Evolutionary conservation across 30 jellyfish, hydroid and myxozoan species (phyloP), one percentile per base, ranked within the genome.

Genomic region (Aurelia sp.): DNA sequence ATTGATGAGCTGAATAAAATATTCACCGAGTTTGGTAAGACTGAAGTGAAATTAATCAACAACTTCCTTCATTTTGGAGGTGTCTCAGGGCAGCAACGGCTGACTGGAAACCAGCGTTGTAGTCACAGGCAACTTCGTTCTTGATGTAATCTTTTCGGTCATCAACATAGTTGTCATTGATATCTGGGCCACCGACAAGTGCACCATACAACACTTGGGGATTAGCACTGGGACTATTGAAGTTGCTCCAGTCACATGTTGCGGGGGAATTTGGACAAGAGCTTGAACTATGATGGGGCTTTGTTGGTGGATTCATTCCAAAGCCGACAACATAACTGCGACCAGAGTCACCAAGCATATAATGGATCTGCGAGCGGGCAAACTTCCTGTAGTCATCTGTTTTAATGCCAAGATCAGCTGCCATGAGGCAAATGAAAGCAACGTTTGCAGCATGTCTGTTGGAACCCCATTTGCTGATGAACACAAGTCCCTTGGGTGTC

Each of bases 371-470:
- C 0, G 82, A 24, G 24, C 94, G 85, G 24, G 92, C 93, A 53
- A 90, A 90, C 18, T 82, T 17, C 19, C 72, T 52, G 68, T 74
- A 90, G 13, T 76, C 62, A 38, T 16, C 66, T 27, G 57, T 62
- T 38, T 51, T 66, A 19, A 81, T 65, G 8, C 91, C 91, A 21
- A 62, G 76, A 50, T 81, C 84, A 17, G 93, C 81, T 4, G 80
- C 88, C 66, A 67, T 84, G 18, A 90, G 88, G 75, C 96, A 90
- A 2, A 74, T 48, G 66, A 82, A 90, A 2, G 97, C 97, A 31
- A 90, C 96, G 35, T 90, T 90, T 17, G 97, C 97, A 2, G 96
- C 96, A 30, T 82, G 97, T 33, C 96, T 44, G 82, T 83, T 90
- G 17, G 97, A 51, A 16, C 97, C 97, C 96, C 96, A 90, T 67